These are phyloP conservation scores for Atlantisia rogersi DNA, from an alignment of 2,113 vertebrate species.

Conservation along the genomic window DNA sequence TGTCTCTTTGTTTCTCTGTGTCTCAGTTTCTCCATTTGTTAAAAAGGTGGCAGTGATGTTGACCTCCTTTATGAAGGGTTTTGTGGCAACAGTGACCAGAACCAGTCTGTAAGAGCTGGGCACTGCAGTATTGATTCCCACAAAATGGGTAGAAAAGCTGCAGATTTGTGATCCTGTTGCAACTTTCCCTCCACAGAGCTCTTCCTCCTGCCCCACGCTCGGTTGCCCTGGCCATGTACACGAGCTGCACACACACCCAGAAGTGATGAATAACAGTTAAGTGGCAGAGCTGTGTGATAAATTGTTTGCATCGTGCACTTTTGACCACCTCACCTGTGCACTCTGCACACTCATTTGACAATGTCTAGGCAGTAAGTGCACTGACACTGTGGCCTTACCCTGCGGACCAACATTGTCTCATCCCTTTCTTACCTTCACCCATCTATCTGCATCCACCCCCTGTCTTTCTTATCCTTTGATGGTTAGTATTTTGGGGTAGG, in stretches of 20 bases:
- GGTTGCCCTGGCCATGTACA: no score
- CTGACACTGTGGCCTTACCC: not conserved
- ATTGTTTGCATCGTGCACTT: not conserved
- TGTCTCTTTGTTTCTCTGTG: not conserved
- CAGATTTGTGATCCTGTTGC: not conserved
- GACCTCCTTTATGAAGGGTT: not conserved
- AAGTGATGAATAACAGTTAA: not conserved
- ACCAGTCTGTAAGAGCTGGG: not conserved
- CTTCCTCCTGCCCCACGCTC: not conserved
- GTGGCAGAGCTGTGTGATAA: not conserved
- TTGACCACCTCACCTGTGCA: not conserved
- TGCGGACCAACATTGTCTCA: not conserved
- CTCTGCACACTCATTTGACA: not conserved
- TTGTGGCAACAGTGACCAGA: not conserved
- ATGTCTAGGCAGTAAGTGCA: fast-evolving
- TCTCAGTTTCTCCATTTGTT: not conserved
- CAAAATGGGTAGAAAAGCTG: not conserved
- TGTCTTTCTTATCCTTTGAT: not conserved
- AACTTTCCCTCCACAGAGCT: not conserved
- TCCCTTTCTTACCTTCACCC: not conserved
- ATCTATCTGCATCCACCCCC: not conserved
- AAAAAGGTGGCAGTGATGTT: not conserved
- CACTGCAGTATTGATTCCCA: not conserved
- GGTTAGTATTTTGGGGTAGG: not conserved
- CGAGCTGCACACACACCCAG: not conserved